These are phyloP conservation scores for Lepisosteus oculatus DNA, from an alignment of 2,113 vertebrate species.

Conservation along the genomic window DNA sequence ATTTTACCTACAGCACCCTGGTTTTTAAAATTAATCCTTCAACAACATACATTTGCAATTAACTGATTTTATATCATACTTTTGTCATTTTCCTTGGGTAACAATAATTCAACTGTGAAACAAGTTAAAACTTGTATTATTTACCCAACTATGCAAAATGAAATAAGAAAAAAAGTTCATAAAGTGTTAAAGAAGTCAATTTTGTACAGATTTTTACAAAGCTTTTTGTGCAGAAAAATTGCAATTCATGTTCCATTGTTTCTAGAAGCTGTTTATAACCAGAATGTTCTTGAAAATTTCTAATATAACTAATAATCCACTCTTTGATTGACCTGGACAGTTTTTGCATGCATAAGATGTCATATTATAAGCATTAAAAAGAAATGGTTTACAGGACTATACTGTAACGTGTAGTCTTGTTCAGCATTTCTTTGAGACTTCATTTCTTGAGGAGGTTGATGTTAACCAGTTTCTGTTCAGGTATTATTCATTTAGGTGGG, in stretches of 20 bases:
- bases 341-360: background rate
- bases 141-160: conserved; percentile 65
- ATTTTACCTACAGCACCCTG: too few species aligned
- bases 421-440: too few species aligned
- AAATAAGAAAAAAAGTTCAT: conserved; percentile 57
- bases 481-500: background rate
- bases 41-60: background rate
- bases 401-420: too few species aligned
- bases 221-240: conserved; percentile 14
- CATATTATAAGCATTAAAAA: too few species aligned
- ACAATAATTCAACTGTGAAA: background rate
- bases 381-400: too few species aligned
- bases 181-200: conserved; percentile 40
- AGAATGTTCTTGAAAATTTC: background rate
- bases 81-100: background rate
- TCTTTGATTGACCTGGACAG: background rate
- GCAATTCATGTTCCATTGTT: conserved; percentile 20
- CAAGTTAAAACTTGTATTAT: conserved; percentile 19
- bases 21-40: too few species aligned
- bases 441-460: too few species aligned
- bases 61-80: background rate
- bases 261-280: conserved; percentile 6
- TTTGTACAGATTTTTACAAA: conserved; percentile 10
- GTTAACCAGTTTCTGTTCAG: background rate
- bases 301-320: background rate